Conservation (phyloP, 2,797 vertebrate species). For the Babyrousa celebensis region DNA sequence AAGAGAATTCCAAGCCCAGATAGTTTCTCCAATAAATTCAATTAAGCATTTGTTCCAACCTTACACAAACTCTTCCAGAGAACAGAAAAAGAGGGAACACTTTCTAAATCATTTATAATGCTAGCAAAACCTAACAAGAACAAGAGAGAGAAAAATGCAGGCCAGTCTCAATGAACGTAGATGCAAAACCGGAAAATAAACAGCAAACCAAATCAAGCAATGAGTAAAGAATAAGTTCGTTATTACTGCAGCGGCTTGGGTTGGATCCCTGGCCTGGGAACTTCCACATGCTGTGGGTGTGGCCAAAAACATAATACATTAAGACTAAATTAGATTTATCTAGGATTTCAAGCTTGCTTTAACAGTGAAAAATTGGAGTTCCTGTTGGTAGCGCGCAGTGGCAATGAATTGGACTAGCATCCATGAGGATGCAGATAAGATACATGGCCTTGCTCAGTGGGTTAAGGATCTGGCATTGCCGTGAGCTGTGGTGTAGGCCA, state of each 20-base stretch:
- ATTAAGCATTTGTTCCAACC: constrained; percentile 4
- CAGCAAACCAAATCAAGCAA: constrained; percentile 5
- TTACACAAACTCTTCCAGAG: neutral
- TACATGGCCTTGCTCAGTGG: too few species aligned
- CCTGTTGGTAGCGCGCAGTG: too few species aligned
- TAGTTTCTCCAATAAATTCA: neutral
- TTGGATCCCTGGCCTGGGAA: too few species aligned
- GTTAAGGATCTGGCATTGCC: too few species aligned
- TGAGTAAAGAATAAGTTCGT: neutral
- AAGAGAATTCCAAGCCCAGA: constrained; percentile 13
- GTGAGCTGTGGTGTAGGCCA: too few species aligned
- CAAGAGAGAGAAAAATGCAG: constrained; percentile 8
- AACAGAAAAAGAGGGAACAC: neutral
- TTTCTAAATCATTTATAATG: neutral
- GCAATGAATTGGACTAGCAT: too few species aligned
- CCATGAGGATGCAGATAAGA: too few species aligned
- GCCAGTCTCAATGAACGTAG: neutral
- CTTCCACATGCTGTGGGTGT: too few species aligned
- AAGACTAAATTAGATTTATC: neutral
- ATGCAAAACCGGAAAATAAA: constrained; percentile 4
- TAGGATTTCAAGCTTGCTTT: neutral
- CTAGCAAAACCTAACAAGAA: constrained; percentile 49
- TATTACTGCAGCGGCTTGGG: too few species aligned
- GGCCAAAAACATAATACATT: neutral
- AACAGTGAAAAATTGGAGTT: neutral